Base-by-base conservation (phyloP, 2,113 vertebrate species). In the Lepisosteus oculatus region DNA sequence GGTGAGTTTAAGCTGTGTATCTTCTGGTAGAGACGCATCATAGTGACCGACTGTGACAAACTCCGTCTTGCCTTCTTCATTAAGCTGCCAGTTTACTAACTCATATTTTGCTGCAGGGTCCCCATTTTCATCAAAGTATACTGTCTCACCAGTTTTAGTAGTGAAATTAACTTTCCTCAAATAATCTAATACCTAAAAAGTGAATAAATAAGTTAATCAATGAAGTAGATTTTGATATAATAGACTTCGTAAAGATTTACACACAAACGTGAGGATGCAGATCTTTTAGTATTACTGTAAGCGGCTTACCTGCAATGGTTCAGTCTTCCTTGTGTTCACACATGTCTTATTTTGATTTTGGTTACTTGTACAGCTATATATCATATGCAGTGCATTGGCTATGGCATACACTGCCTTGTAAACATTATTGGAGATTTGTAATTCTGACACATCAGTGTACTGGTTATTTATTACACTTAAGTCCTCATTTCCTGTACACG, bases 341-440 rank as follows among this genome's bases (percentile, higher is more conserved):
- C 88, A 91, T 55, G 76, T 84, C 75, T 85, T 7, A n/a, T 77
- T 76, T 2, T 86, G 78, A 55, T 69, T 55, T 45, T 71, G 43
- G 13, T 66, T 2, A 41, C 63, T 43, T 54, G 9, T 47, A 57
- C 65, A 75, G 13, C 8, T 56, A n/a, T 64, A 61, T 3, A 78
- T n/a, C 55, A 5, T 43, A 63, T 92, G 86, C 59, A 92, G 75
- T 0, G 86, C 80, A 43, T 92, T 81, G 15, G 86, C 88, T 69
- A 88, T 83, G 15, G 85, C 77, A 74, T 90, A 91, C 65, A 92
- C 85, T 41, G 66, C 90, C 73, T 90, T 91, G 59, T 92, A 92
- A 3, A 91, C 77, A 69, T 90, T 90, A 62, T 81, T 82, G 71
- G 88, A 84, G 29, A 87, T 86, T 3, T 87, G 78, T 86, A 90